Evolutionary conservation across 2,797 vertebrate genomes (phyloP).

Genomic region (Macropus fuliginosus): DNA sequence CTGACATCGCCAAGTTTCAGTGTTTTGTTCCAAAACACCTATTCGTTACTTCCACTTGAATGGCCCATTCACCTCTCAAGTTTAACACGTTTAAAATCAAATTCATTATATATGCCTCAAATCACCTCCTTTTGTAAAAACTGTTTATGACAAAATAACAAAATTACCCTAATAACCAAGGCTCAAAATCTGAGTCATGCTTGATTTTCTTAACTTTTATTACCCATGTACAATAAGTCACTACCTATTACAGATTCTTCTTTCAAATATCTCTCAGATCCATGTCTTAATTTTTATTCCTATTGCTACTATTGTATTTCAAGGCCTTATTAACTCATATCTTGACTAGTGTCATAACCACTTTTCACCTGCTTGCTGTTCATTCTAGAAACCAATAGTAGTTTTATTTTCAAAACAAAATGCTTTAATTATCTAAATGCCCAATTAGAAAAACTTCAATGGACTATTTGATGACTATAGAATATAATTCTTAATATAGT

Average conservation of each 20-base stretch:
- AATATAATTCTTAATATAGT: not conserved
- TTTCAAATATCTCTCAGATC: not conserved
- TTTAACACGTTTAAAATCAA: not conserved
- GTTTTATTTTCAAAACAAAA: not conserved
- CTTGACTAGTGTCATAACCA: not conserved
- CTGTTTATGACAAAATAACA: not conserved
- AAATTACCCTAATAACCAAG: conserved; percentile 5
- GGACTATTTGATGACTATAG: not conserved
- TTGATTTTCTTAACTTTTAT: not conserved
- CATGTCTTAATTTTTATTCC: not conserved
- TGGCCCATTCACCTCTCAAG: not conserved
- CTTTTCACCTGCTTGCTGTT: not conserved
- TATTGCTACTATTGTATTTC: not conserved
- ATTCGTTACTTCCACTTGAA: not conserved
- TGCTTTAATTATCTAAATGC: not conserved
- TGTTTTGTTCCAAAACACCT: not conserved
- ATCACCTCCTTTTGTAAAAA: not conserved
- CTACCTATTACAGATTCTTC: not conserved
- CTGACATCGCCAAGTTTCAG: not conserved
- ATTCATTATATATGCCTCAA: not conserved
- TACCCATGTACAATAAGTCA: not conserved
- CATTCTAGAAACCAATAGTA: not conserved
- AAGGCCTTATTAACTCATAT: not conserved
- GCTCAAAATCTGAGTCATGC: conserved; percentile 13
- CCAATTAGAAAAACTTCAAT: not conserved